Base-by-base conservation (phyloP, 2,888 invertebrate species). In the Byasa hedistus region DNA sequence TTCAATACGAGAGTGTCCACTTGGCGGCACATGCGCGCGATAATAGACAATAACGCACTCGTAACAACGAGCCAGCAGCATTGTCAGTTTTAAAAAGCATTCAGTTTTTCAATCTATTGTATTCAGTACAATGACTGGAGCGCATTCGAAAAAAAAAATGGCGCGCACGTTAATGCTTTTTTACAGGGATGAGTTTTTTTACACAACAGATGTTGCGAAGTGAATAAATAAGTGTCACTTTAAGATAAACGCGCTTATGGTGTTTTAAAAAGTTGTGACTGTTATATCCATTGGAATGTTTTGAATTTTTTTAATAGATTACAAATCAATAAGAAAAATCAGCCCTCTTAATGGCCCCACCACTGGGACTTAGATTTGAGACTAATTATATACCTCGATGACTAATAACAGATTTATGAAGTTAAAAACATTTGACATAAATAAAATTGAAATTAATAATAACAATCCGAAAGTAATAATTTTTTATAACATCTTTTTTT, bases 41-140 rank as follows among this genome's bases (percentile, higher is more conserved):
- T 62, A 54, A 66, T 59, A 66, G 66, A 54, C 62, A 66, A 58
- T 66, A 66, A 54, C 58, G 62, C 66, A 55, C 66, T 59, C 57
- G 32, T 44, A 54, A 24, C 44, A 66, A 66, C 61, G 66, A 62
- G 59, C 54, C 36, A 44, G 48, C 51, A n/a, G 61, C 61, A 54
- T 66, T 64, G 64, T 58, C 32, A 24, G 61, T 24, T 65, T 54
- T 52, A 64, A 59, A 64, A 64, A 51, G 64, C 64, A 58, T 60
- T 57, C 57, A 44, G n/a, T 63, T 63, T 67, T 63, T 59, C 55
- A 56, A 27, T 58, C 63, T 55, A 63, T 67, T 67, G 67, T 67
- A 19, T 23, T 17, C 17, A 23, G 48, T 32, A 64, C 62, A 66
- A 66, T 66, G 58, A 55, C 15, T 2, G 10, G 27, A 59, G 55